phyloP scores from a whole-genome alignment of 2,888 invertebrate genomes.

The Ischnus inquisitorius region DNA sequence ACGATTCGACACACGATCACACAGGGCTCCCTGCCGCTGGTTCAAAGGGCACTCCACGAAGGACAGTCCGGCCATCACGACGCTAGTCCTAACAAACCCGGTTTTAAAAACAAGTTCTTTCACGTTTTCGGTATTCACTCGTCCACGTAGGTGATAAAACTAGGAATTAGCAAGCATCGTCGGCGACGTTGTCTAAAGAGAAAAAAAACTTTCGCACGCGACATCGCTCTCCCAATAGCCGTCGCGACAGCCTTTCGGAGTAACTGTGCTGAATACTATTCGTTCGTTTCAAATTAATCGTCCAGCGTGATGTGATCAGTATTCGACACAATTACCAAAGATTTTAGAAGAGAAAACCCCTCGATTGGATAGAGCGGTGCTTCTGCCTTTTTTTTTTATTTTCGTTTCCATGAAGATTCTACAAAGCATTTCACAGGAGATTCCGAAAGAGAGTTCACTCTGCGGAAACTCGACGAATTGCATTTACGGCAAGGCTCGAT shows the following conservation, averaged over 20 bases:
- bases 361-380: slow-evolving; percentile 49
- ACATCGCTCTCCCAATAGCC: slow-evolving; percentile 17
- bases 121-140: slow-evolving; percentile 94
- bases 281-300: slow-evolving; percentile 29
- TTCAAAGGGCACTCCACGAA: slow-evolving; percentile 90
- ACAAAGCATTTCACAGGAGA: slow-evolving; percentile 30
- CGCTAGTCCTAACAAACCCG: slow-evolving; percentile 89
- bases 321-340: slow-evolving; percentile 71
- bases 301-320: slow-evolving; percentile 52
- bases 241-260: slow-evolving; percentile 25
- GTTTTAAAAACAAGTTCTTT: slow-evolving; percentile 94
- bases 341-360: slow-evolving; percentile 27
- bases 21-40: slow-evolving; percentile 86
- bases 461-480: slow-evolving; percentile 36
- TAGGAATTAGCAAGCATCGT: slow-evolving; percentile 25
- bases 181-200: slow-evolving; percentile 11
- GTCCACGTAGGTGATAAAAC: slow-evolving; percentile 81
- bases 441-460: slow-evolving; percentile 6
- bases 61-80: slow-evolving; percentile 85
- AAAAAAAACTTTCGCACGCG: slow-evolving; percentile 39
- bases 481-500: slow-evolving; percentile 47
- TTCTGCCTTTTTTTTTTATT: slow-evolving; percentile 28
- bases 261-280: slow-evolving; percentile 70
- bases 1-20: slow-evolving; percentile 85
- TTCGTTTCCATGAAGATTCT: slow-evolving; percentile 7